phyloP scores from a whole-genome alignment of 2,797 vertebrate species.

The Gymnoscopelus microlampas region DNA sequence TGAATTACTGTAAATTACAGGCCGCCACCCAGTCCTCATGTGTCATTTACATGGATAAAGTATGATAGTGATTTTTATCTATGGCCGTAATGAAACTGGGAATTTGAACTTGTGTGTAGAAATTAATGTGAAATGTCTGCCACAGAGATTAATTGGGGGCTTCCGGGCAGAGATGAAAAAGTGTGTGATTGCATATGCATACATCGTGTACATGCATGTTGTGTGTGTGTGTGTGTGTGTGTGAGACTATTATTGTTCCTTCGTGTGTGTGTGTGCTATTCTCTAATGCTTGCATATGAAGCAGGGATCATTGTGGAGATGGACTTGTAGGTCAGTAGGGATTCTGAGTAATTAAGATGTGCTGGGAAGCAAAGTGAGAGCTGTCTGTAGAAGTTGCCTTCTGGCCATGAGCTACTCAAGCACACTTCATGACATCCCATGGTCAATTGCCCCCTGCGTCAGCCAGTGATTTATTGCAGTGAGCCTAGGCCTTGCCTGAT shows the following conservation, averaged over 20 bases:
- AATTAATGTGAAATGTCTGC: slow-evolving; percentile 56
- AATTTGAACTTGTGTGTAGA: slow-evolving; percentile 47
- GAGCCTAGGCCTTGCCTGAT: slow-evolving; percentile 41
- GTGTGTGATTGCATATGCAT: not conserved
- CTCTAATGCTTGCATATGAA: slow-evolving; percentile 52
- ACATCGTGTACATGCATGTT: not conserved
- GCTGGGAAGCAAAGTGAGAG: slow-evolving; percentile 67
- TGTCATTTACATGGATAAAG: slow-evolving; percentile 39
- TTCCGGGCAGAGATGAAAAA: slow-evolving; percentile 36
- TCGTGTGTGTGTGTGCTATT: slow-evolving; percentile 18
- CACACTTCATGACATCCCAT: slow-evolving; percentile 64
- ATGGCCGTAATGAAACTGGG: slow-evolving; percentile 49
- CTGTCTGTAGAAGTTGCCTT: slow-evolving; percentile 64
- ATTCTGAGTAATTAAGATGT: slow-evolving; percentile 78
- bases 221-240: too few species aligned
- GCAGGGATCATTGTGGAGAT: slow-evolving; percentile 71
- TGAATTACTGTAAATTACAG: slow-evolving; percentile 54
- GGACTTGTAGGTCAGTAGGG: slow-evolving; percentile 69
- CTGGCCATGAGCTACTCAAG: slow-evolving; percentile 65
- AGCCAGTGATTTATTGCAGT: slow-evolving; percentile 72
- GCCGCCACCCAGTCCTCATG: slow-evolving; percentile 4
- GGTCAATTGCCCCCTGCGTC: slow-evolving; percentile 72
- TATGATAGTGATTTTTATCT: slow-evolving; percentile 38
- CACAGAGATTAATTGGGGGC: slow-evolving; percentile 70
- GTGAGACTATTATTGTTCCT: not conserved